Evolutionary conservation across 1,140 invertebrate genomes (phyloP).

Genomic region (Monochamus saltuarius): DNA sequence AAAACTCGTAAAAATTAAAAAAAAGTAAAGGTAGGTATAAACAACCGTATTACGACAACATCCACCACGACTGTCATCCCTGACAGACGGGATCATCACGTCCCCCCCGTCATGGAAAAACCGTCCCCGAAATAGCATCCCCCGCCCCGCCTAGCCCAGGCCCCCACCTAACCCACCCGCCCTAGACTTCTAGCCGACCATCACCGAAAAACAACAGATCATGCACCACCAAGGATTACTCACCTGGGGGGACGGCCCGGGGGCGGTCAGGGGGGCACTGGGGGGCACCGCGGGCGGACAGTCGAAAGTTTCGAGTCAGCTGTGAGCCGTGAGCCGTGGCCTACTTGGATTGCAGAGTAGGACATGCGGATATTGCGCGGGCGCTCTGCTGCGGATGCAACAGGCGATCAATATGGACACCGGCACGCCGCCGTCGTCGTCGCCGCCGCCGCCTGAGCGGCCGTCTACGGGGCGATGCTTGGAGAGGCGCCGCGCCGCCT

Average conservation of each 20-base stretch:
- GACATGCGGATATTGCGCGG: constrained; percentile 29
- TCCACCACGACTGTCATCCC: no score
- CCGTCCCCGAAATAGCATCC: no score
- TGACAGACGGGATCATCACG: no score
- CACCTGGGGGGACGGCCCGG: constrained; percentile 15
- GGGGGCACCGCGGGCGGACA: no score
- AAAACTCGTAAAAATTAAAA: no score
- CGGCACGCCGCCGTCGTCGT: neutral
- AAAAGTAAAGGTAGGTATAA: no score
- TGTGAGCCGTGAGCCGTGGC: constrained; percentile 18
- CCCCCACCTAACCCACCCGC: no score
- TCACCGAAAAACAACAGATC: constrained; percentile 9
- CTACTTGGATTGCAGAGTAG: constrained; percentile 38
- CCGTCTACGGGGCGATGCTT: neutral
- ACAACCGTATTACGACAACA: no score
- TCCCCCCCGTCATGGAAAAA: no score
- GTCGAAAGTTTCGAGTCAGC: neutral
- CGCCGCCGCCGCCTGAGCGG: neutral
- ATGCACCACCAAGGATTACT: constrained; percentile 17
- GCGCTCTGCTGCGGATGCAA: constrained; percentile 31
- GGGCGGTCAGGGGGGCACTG: no score
- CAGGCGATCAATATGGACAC: constrained; percentile 37
- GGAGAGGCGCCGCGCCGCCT: neutral
- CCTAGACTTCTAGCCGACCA: constrained; percentile 7
- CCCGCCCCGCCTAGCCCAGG: no score